Base-by-base conservation (phyloP, 2,113 vertebrate genomes). In the Mixornis gularis region DNA sequence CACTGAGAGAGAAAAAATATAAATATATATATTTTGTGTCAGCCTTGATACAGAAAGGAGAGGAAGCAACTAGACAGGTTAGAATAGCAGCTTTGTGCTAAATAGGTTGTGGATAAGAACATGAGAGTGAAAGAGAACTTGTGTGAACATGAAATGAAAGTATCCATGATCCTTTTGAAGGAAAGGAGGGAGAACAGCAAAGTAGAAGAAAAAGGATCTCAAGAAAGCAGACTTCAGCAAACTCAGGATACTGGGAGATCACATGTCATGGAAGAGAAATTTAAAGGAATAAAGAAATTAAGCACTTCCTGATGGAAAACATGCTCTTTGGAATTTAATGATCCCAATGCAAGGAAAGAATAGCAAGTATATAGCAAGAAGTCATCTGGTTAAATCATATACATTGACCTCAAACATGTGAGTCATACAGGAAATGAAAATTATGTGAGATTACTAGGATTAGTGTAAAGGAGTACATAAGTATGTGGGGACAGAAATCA, bases 381-480 rank as follows among this genome's bases (percentile, higher is more conserved):
- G 58, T 93, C 77, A 69, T 91, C 65, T 93, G 81, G 70, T 86
- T 91, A 91, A 91, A 76, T 91, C 22, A 24, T 91, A 84, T 81
- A 79, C 48, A n/a, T 83, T 92, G 89, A 74, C 84, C 78, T 89
- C 73, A 87, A 91, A 74, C 22, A 81, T 0, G 2, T 84, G 80
- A 92, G 40, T 90, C 83, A 79, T 63, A 89, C n/a, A 91, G 89
- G 84, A 94, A 92, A 89, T 92, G 53, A 94, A 94, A 95, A 94
- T 93, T 89, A 79, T 65, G 25, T 84, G 78, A 74, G 69, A 74
- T 96, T 93, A 81, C 60, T 74, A 64, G 70, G 72, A 91, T 92
- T 92, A 93, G 62, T 76, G n/a, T 81, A 64, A 94, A 92, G 78
- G 73, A 89, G 90, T 84, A 65, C 19, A 2, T 74, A 89, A 90